Evolutionary conservation across 2,888 invertebrate species (phyloP).

Genomic region (Teleiodes luculella): DNA sequence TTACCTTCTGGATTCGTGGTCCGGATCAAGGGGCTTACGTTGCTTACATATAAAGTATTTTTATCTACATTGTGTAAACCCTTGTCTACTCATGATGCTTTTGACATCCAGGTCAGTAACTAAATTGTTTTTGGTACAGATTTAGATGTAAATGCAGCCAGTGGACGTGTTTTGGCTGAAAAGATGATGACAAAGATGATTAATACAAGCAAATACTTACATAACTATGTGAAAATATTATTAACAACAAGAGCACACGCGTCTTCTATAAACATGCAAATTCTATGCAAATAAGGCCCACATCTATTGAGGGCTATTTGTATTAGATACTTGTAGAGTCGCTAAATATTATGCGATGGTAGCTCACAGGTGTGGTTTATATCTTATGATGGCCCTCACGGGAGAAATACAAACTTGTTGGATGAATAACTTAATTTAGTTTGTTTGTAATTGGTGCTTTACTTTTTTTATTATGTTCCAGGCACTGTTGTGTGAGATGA

Average conservation of each 20-base stretch:
- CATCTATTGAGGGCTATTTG: conserved; percentile 1
- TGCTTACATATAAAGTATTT: not conserved
- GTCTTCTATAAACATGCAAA: no score
- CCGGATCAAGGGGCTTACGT: not conserved
- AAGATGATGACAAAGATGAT: no score
- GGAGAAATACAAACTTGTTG: not conserved
- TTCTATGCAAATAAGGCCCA: conserved; percentile 15
- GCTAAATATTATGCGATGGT: conserved; percentile 6
- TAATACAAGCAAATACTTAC: no score
- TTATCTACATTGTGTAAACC: not conserved
- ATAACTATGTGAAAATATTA: no score
- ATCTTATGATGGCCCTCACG: conserved; percentile 5
- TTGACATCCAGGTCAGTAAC: no score
- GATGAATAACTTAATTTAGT: not conserved
- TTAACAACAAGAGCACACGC: no score
- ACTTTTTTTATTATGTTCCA: no score
- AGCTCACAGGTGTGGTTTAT: conserved; percentile 7
- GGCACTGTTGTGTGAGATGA: no score
- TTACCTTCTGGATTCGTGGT: conserved; percentile 4
- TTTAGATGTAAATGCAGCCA: no score
- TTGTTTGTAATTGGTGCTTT: not conserved
- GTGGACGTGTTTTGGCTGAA: no score
- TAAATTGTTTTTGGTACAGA: no score
- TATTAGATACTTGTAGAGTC: conserved; percentile 3
- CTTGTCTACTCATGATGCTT: no score